Percentiles rank a stretch among this genome's conserved stretches.
Conservation (phyloP, 1,140 invertebrate genomes). For the Ostrea edulis region DNA sequence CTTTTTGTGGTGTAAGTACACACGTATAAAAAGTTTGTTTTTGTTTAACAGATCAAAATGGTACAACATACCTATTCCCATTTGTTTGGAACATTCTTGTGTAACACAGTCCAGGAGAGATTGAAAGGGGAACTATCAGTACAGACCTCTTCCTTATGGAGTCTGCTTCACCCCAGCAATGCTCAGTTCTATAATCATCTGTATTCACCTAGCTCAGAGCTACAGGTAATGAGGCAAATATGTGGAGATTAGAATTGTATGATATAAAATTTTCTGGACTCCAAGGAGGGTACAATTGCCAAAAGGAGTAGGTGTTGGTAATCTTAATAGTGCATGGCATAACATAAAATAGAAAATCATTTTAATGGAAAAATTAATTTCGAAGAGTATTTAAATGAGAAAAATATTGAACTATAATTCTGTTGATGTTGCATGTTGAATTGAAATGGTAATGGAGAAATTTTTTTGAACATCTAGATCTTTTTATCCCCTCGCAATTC, state of each 20-base stretch:
- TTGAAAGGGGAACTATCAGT: conserved; percentile 84
- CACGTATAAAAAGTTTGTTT: not conserved
- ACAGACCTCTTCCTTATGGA: conserved; percentile 92
- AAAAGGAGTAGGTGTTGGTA: no score
- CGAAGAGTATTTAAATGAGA: no score
- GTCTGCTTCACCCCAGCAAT: conserved; percentile 85
- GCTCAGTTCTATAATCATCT: conserved; percentile 90
- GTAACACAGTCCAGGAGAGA: conserved; percentile 90
- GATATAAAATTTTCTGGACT: not conserved
- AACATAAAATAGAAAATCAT: no score
- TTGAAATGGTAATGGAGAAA: no score
- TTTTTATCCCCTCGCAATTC: no score
- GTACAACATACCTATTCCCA: conserved; percentile 97
- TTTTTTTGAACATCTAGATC: no score
- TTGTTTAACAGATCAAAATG: conserved; percentile 89
- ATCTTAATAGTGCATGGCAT: no score
- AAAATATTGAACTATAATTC: no score
- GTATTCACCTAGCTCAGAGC: conserved; percentile 81
- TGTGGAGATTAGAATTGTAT: no score
- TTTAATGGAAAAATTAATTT: no score
- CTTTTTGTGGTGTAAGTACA: not conserved
- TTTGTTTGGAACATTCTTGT: conserved; percentile 97
- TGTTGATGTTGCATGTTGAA: no score
- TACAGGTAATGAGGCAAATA: conserved; percentile 54
- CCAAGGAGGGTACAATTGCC: not conserved